Percentiles rank a stretch among this genome's conserved stretches.
Conservation (phyloP, 2,888 invertebrate species). For the Aricia artaxerxes region DNA sequence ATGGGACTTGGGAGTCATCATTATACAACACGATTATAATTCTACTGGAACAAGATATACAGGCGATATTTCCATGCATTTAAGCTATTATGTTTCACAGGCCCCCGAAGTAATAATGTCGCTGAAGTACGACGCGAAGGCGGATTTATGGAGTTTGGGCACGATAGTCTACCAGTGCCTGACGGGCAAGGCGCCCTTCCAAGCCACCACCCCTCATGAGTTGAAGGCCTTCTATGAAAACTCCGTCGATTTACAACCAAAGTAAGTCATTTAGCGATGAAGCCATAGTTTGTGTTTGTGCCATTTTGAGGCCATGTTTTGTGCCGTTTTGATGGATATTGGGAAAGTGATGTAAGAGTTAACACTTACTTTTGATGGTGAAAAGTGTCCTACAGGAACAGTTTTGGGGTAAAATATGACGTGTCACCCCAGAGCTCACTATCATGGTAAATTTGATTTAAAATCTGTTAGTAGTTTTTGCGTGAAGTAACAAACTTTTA, state of each 20-base stretch:
- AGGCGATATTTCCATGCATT: no score
- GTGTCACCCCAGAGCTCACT: neutral
- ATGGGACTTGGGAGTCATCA: no score
- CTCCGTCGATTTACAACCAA: conserved; percentile 93
- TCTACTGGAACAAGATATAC: no score
- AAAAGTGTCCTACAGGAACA: neutral
- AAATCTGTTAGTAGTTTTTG: neutral
- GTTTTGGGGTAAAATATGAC: neutral
- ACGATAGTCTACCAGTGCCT: conserved; percentile 99
- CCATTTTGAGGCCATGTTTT: neutral
- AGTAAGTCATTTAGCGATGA: conserved; percentile 79
- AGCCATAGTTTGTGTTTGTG: neutral
- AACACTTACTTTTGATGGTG: neutral
- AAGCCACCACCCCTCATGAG: conserved; percentile 98
- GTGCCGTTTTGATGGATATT: neutral
- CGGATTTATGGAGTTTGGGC: conserved; percentile 99
- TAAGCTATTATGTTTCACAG: conserved; percentile 60
- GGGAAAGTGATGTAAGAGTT: neutral
- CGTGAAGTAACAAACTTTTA: neutral
- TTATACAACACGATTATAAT: neutral
- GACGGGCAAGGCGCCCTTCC: conserved; percentile 99
- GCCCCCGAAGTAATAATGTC: conserved; percentile 99
- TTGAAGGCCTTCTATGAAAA: conserved; percentile 98
- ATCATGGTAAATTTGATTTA: neutral
- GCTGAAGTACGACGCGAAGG: conserved; percentile 98